phyloP scores from a whole-genome alignment of 2,888 invertebrate genomes.

The Nemotelus pantherinus region DNA sequence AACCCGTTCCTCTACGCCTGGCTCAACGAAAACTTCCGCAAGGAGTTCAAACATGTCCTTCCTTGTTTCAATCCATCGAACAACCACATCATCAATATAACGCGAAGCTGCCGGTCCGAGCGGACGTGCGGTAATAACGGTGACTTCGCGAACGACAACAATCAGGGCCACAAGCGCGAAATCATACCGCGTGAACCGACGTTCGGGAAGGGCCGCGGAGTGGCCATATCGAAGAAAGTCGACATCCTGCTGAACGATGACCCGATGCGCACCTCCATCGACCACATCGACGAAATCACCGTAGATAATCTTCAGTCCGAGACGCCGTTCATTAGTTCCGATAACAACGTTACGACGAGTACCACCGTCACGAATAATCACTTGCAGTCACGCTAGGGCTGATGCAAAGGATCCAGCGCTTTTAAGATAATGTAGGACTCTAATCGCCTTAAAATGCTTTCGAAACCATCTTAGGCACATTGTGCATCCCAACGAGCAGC shows the following conservation, averaged over 20 bases:
- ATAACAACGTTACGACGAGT: conserved; percentile 56
- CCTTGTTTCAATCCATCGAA: conserved; percentile 71
- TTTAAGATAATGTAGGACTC: background rate
- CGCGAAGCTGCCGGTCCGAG: conserved; percentile 61
- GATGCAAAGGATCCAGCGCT: conserved; percentile 33
- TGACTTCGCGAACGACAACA: conserved; percentile 47
- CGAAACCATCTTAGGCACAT: background rate
- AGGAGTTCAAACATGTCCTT: conserved; percentile 86
- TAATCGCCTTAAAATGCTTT: background rate
- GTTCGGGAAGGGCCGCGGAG: conserved; percentile 58
- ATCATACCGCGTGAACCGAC: conserved; percentile 63
- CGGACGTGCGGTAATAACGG: conserved; percentile 60
- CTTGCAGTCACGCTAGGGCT: conserved; percentile 47
- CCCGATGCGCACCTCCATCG: conserved; percentile 55
- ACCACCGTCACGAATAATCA: conserved; percentile 59
- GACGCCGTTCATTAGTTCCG: conserved; percentile 62
- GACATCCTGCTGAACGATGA: conserved; percentile 58
- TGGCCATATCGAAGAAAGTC: conserved; percentile 54
- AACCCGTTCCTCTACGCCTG: conserved; percentile 97
- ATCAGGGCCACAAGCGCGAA: conserved; percentile 52
- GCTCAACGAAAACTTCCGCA: conserved; percentile 92
- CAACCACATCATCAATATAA: conserved; percentile 60
- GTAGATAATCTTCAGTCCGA: conserved; percentile 62
- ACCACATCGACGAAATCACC: conserved; percentile 60
- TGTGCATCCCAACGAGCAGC: no score